phyloP scores from a whole-genome alignment of 2,113 vertebrate genomes.

The Chlorodrepanis virens region DNA sequence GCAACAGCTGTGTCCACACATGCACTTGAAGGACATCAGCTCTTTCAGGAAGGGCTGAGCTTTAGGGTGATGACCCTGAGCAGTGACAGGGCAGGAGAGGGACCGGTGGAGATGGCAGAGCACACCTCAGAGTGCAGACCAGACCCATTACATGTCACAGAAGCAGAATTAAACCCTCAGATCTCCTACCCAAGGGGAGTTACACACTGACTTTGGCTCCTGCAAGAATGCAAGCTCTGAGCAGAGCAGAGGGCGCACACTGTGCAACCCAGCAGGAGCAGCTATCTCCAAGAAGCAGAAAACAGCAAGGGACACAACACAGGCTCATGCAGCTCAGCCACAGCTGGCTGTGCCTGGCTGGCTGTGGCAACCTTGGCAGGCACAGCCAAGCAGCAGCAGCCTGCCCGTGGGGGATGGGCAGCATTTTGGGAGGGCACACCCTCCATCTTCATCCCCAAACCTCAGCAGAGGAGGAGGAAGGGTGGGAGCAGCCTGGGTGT shows the following conservation, averaged over 20 bases:
- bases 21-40: neutral
- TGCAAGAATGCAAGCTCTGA: neutral
- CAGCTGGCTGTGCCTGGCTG: neutral
- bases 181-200: neutral
- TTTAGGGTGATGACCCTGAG: neutral
- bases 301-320: neutral
- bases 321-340: neutral
- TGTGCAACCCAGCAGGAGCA: neutral
- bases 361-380: neutral
- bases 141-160: rapidly evolving
- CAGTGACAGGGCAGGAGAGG: neutral
- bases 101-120: neutral
- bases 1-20: neutral
- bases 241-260: neutral
- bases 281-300: neutral
- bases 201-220: rapidly evolving
- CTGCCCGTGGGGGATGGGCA: neutral
- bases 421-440: neutral
- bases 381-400: neutral
- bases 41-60: neutral
- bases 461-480: neutral
- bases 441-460: neutral
- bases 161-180: neutral
- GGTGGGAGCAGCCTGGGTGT: neutral
- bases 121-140: neutral